phyloP scores from a whole-genome alignment of 2,797 vertebrate species.

The Remorina albescens region DNA sequence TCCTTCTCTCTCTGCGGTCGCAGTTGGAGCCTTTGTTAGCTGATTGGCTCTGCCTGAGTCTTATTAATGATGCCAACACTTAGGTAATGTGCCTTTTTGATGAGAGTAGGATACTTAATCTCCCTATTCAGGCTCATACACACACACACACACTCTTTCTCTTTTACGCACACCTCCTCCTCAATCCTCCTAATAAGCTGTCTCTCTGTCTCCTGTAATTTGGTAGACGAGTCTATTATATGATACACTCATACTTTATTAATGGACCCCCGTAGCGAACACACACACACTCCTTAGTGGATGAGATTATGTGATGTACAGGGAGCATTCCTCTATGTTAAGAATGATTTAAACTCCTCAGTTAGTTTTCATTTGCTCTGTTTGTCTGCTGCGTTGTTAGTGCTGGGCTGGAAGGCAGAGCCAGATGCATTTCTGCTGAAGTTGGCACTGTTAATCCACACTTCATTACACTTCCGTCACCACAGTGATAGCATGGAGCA shows the following conservation, averaged over 20 bases:
- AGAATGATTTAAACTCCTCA: constrained; percentile 72
- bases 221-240: constrained; percentile 85
- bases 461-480: constrained; percentile 72
- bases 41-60: constrained; percentile 73
- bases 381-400: constrained; percentile 59
- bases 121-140: constrained; percentile 71
- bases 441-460: constrained; percentile 68
- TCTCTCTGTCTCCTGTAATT: constrained; percentile 84
- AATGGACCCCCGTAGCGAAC: constrained; percentile 80
- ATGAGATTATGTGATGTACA: constrained; percentile 78
- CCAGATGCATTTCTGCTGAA: constrained; percentile 67
- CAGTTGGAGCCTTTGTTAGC: constrained; percentile 76
- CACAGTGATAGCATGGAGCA: constrained; percentile 50
- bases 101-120: constrained; percentile 79
- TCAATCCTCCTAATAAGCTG: constrained; percentile 80
- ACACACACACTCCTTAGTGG: constrained; percentile 77
- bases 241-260: constrained; percentile 85
- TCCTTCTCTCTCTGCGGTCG: constrained; percentile 59
- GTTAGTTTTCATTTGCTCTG: constrained; percentile 63
- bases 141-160: constrained; percentile 17
- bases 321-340: constrained; percentile 72
- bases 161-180: constrained; percentile 61
- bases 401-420: constrained; percentile 61
- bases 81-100: constrained; percentile 81
- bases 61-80: constrained; percentile 80